Percentiles rank a stretch among this genome's conserved stretches.
Evolutionary conservation across 53 echinoderm and acorn worm genomes (phyloP).

Genomic region (Mesocentrotus franciscanus): DNA sequence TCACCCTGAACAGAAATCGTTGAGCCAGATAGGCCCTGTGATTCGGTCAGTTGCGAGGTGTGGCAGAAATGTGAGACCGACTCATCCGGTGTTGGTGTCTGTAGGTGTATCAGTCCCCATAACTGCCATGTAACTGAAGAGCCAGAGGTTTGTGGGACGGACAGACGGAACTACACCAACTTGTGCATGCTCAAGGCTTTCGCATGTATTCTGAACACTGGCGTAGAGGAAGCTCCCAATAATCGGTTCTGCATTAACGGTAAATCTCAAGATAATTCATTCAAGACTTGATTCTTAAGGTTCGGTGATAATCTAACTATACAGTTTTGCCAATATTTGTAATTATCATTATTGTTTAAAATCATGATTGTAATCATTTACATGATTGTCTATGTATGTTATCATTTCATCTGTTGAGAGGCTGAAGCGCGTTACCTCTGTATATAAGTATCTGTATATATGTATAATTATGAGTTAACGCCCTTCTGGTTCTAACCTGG

Average conservation of each 20-base stretch:
- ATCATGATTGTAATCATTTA: too few species aligned
- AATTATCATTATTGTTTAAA: too few species aligned
- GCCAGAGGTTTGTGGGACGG: constrained; percentile 64
- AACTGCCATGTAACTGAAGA: background rate
- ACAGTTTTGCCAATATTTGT: too few species aligned
- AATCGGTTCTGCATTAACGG: background rate
- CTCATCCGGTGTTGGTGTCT: background rate
- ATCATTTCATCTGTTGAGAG: too few species aligned
- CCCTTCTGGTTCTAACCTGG: too few species aligned
- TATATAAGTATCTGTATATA: too few species aligned
- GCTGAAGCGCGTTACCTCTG: too few species aligned
- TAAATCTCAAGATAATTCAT: background rate
- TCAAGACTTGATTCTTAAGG: too few species aligned
- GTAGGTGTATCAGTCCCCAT: constrained; percentile 5
- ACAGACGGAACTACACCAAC: constrained; percentile 63
- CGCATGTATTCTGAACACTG: constrained; percentile 31
- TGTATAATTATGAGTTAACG: too few species aligned
- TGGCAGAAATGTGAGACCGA: constrained; percentile 11
- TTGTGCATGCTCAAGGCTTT: constrained; percentile 57
- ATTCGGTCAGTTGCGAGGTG: background rate
- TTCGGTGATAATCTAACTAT: too few species aligned
- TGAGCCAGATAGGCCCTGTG: background rate
- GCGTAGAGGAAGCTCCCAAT: background rate
- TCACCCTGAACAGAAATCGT: background rate
- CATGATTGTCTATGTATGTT: too few species aligned